Percentiles rank a stretch among this genome's conserved stretches.
These are phyloP conservation scores for Seriola rivoliana DNA, from an alignment of 2,113 vertebrate genomes.

Conservation along the genomic window DNA sequence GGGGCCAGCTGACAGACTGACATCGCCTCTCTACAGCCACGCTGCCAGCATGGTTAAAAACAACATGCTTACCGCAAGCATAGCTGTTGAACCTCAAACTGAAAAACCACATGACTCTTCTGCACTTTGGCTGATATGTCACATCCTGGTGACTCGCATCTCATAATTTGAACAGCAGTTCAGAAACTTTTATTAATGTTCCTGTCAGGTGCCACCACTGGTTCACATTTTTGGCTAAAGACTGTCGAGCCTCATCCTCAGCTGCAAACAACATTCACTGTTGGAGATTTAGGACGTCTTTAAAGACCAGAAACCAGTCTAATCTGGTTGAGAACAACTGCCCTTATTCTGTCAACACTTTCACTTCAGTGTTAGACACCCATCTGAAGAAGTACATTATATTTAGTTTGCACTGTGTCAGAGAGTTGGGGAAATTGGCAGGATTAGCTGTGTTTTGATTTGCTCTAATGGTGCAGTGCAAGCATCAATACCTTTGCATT, in stretches of 20 bases:
- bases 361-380: slow-evolving; percentile 12
- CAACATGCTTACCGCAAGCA: not conserved
- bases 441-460: slow-evolving; percentile 54
- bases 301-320: slow-evolving; percentile 41
- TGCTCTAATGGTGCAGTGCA: slow-evolving; percentile 25
- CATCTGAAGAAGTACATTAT: slow-evolving; percentile 48
- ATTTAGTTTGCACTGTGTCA: slow-evolving; percentile 56
- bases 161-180: slow-evolving; percentile 8
- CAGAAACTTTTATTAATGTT: slow-evolving; percentile 32
- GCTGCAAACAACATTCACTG: slow-evolving; percentile 22
- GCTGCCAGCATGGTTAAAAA: not conserved
- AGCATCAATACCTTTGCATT: slow-evolving; percentile 61
- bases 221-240: slow-evolving; percentile 9
- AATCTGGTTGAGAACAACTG: slow-evolving; percentile 51
- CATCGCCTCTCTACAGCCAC: not conserved
- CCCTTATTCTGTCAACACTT: slow-evolving; percentile 69
- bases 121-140: slow-evolving; percentile 11
- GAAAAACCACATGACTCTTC: not conserved
- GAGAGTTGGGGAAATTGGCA: slow-evolving; percentile 34
- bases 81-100: not conserved
- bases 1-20: not conserved
- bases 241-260: slow-evolving; percentile 8
- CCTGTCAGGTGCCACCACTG: slow-evolving; percentile 20
- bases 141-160: slow-evolving; percentile 13
- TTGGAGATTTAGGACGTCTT: slow-evolving; percentile 20